Evolutionary conservation across 2,797 vertebrate species (phyloP), one percentile per base, ranked within the genome.

Genomic region (Pteropus rufus): DNA sequence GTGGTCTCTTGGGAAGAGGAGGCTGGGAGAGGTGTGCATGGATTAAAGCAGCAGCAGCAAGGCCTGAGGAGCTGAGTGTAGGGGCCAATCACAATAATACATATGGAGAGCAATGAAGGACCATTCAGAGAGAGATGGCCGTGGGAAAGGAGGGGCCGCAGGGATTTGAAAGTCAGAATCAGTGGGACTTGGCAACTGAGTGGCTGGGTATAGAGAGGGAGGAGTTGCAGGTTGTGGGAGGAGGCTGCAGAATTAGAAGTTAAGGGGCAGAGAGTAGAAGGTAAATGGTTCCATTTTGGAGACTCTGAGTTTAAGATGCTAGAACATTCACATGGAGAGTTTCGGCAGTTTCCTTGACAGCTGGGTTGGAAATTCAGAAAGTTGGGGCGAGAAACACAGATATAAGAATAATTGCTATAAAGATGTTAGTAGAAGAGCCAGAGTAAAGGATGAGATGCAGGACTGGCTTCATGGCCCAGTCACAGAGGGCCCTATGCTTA

Each of bases 241-340:
- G 65, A 79, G 62, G 44, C 26, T 73, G 14, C 90, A 29, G 39
- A 93, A 82, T 58, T 72, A 76, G 24, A 34, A 80, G 36, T 93
- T 56, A 49, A 23, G 14, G 62, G 16, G 34, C 44, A 76, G 29
- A 86, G 85, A 34, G 23, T 11, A 31, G n/a, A 31, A 54, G 11
- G n/a, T 79, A 46, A 90, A 81, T 73, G 65, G 21, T 23, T 93
- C 76, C 72, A 64, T 73, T 81, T 89, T 93, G 41, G 46, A 96
- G 60, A 76, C 10, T 34, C 69, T 49, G 67, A 92, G 52, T 96
- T 79, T 76, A 69, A 96, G n/a, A 58, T 52, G 36, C 62, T 75
- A 65, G 39, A 58, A 96, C 23, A 80, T 60, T 58, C 54, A 70
- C 34, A 58, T 46, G 31, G 75, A 90, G 62, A 73, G n/a, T 88